These are phyloP conservation scores for Torymus texanus DNA, from an alignment of 2,888 invertebrate species.

Conservation along the genomic window DNA sequence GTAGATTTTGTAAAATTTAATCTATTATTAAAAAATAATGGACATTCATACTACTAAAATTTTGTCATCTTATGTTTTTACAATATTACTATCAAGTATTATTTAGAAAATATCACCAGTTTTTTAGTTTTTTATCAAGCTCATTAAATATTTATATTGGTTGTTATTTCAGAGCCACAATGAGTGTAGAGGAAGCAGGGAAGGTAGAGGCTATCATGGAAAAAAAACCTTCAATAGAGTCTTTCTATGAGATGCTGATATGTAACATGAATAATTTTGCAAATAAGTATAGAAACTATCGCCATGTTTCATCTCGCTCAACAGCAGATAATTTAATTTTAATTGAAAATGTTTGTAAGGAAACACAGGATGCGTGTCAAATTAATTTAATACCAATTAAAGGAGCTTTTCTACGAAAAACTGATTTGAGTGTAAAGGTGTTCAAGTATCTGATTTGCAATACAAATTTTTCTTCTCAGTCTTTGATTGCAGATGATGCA, in stretches of 20 bases:
- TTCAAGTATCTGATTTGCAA: conserved; percentile 68
- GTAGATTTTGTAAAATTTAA: too few relatives aligned
- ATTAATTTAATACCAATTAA: conserved; percentile 36
- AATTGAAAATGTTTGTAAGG: conserved; percentile 58
- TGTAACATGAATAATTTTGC: conserved; percentile 27
- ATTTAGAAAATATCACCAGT: too few relatives aligned
- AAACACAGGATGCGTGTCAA: neutral
- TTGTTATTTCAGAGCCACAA: too few relatives aligned
- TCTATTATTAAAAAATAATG: too few relatives aligned
- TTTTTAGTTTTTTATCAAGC: too few relatives aligned
- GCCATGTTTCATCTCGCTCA: conserved; percentile 62
- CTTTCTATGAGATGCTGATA: conserved; percentile 51
- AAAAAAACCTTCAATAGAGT: conserved; percentile 51
- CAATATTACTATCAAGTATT: too few relatives aligned
- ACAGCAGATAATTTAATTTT: conserved; percentile 60
- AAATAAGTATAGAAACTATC: conserved; percentile 59
- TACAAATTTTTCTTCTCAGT: conserved; percentile 66
- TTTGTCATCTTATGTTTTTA: too few relatives aligned
- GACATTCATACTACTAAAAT: too few relatives aligned
- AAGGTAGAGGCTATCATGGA: too few relatives aligned
- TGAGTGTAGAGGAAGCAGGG: too few relatives aligned
- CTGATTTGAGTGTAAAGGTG: conserved; percentile 56
- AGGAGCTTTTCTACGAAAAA: conserved; percentile 32
- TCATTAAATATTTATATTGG: too few relatives aligned
- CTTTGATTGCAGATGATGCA: conserved; percentile 67